Evolutionary conservation across 2,888 invertebrate species (phyloP), one percentile per base, ranked within the genome.

Genomic region (Cheilosia scutellata): DNA sequence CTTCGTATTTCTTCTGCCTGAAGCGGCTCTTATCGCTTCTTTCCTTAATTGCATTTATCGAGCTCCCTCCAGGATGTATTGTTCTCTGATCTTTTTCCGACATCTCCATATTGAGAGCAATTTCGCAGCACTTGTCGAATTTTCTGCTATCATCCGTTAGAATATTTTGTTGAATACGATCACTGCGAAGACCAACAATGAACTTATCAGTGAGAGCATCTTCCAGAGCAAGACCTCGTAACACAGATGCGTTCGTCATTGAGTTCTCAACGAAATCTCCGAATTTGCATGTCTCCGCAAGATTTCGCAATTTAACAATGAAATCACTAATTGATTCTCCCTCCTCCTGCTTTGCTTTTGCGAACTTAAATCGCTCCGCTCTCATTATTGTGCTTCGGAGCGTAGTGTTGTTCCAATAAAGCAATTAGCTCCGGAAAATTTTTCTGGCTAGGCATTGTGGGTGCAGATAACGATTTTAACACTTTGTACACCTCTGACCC

Each of bases 181-280:
- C 82, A 40, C 65, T 70, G 9, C 60, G 42, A 16, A 76, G 63
- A 0, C 71, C 71, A 6, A 42, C 62, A 11, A 44, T 44, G 37
- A 78, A 78, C 60, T 65, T 71, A 33, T 79, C 72, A 9, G 49
- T 63, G n/a, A 76, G 58, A n/a, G 70, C 82, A 65, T 76, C 82
- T 16, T 76, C 71, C 58, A 65, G 57, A 3, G 63, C 71, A n/a
- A 70, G 57, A 57, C 47, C 57, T n/a, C 49, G 44, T 37, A 72
- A 58, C 11, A 51, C 33, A 20, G 27, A 7, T 5, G 60, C 31
- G 29, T 53, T 65, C 37, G 33, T 11, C 5, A 66, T 49, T 40
- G 37, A 7, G 47, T 49, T 40, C 29, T 63, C 20, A 7, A 74
- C n/a, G 51, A 74, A 74, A 27, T 68, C 53, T n/a, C 72, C 80